Conservation (phyloP, 2,888 invertebrate species). For the Drosophila barbarae region DNA sequence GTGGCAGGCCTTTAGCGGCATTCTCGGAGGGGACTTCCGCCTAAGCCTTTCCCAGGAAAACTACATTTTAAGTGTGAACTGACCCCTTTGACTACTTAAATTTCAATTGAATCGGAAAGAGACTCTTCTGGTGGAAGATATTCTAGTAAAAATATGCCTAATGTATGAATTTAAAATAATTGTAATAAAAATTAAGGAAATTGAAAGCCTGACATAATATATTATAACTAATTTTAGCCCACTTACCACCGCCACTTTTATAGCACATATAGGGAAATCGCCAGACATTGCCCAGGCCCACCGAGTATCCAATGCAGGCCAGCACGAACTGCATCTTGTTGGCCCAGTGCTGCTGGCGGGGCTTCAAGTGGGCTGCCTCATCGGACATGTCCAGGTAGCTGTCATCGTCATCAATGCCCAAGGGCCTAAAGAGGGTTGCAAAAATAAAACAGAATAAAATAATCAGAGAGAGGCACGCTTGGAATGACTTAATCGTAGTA, state of each 20-base stretch:
- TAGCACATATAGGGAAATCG: slow-evolving; percentile 95
- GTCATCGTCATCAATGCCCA: slow-evolving; percentile 88
- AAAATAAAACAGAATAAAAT: not conserved
- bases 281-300: slow-evolving; percentile 94
- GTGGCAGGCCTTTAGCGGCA: slow-evolving; percentile 5
- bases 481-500: slow-evolving; percentile 66
- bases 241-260: slow-evolving; percentile 92
- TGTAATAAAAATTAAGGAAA: not conserved
- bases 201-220: not conserved
- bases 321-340: slow-evolving; percentile 94
- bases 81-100: slow-evolving; percentile 17
- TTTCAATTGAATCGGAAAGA: slow-evolving; percentile 10
- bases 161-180: not conserved
- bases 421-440: slow-evolving; percentile 81
- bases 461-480: slow-evolving; percentile 32
- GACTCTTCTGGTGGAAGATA: not conserved
- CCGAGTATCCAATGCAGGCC: slow-evolving; percentile 93
- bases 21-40: slow-evolving; percentile 20
- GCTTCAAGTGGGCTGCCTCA: slow-evolving; percentile 86
- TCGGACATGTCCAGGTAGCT: slow-evolving; percentile 87
- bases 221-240: too few relatives aligned
- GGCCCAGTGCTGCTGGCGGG: slow-evolving; percentile 91
- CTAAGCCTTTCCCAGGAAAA: slow-evolving; percentile 17
- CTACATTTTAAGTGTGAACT: slow-evolving; percentile 15
- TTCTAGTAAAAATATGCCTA: not conserved